phyloP scores from a whole-genome alignment of 2,113 vertebrate species.

The Ploceus nigricollis region DNA sequence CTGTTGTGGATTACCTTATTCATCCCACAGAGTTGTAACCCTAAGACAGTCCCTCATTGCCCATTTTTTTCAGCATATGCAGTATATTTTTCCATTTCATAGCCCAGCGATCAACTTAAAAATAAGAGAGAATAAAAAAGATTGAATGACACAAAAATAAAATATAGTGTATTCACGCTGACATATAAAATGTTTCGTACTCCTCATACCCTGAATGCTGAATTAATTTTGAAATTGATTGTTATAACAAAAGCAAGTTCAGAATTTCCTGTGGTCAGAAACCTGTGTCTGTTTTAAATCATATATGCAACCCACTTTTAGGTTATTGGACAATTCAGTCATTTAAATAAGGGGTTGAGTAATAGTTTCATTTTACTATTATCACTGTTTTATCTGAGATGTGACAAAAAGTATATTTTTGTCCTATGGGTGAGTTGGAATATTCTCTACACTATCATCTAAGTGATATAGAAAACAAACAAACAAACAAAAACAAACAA shows the following conservation, averaged over 20 bases:
- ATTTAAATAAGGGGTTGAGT: neutral
- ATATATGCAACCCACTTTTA: neutral
- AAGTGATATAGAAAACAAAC: neutral
- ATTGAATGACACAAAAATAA: neutral
- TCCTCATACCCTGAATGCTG: neutral
- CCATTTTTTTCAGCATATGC: neutral
- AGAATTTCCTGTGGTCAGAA: neutral
- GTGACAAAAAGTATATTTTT: neutral
- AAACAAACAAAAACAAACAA: neutral
- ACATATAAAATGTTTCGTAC: neutral
- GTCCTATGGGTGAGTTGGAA: neutral
- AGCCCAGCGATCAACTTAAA: neutral
- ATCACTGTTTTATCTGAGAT: neutral
- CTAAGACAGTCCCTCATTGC: neutral
- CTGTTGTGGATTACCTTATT: neutral
- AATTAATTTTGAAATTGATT: neutral
- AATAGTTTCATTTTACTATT: constrained; percentile 4
- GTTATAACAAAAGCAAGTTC: neutral
- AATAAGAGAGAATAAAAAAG: neutral
- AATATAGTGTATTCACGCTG: neutral
- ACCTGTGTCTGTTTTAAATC: neutral
- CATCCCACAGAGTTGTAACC: neutral
- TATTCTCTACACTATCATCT: neutral
- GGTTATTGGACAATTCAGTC: neutral
- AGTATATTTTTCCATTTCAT: neutral